Evolutionary conservation across 2,888 invertebrate species (phyloP), one percentile per base, ranked within the genome.

Genomic region (Biston betularia): DNA sequence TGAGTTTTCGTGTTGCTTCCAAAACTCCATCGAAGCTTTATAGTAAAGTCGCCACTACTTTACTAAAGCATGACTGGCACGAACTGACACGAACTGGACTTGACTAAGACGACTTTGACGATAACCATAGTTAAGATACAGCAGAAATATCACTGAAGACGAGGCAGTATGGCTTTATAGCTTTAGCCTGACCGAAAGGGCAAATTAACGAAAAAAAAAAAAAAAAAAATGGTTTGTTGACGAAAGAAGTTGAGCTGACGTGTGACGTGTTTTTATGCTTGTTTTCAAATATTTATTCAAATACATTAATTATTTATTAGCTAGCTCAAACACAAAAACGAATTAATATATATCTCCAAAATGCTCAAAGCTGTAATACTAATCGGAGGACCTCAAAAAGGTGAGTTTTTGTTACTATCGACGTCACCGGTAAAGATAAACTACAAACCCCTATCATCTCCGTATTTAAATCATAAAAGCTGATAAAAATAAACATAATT

Each of bases 361-460:
- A 96, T 97, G 96, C 87, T 97, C 70, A 97, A 97, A 92, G 98
- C 98, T 59, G 96, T 98, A 12, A 98, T 99, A 86, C 93, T 99
- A 73, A 97, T 99, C 74, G 99, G 99, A 33, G 98, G 99, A 6
- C 98, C 98, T 0, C 97, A 98, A 87, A 99, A 99, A 96, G 98
- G 98, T 98, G 92, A 77, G 68, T 59, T 66, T 54, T 62, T 44
- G 40, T 14, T 3, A 1, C 6, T 15, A 58, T 48, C 35, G 5
- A 56, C 62, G 83, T 86, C 84, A 86, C 89, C 89, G 89, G 89
- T 73, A 46, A 61, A 63, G 50, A 60, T 70, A 72, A n/a, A 71
- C 56, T 59, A 10, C 9, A 63, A 24, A 50, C 40, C 53, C 38
- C 50, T 65, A 57, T 53, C 52, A 52, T 57, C 63, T 50, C 35